These are phyloP conservation scores for Eutrigla gurnardus DNA, from an alignment of 2,797 vertebrate genomes.

Conservation along the genomic window DNA sequence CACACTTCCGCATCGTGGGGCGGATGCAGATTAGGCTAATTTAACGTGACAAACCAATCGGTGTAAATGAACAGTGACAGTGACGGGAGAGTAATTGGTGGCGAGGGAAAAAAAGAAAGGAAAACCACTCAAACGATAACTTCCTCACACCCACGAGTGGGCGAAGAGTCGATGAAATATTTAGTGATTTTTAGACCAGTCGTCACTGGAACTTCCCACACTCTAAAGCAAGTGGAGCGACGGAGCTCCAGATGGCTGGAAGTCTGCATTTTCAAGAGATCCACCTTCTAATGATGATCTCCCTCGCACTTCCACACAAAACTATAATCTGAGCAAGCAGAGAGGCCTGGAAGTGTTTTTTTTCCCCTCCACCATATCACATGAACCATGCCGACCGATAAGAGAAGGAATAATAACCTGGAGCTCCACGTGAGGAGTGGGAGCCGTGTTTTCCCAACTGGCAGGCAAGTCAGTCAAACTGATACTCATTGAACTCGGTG, in stretches of 20 bases:
- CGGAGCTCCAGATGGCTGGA: constrained; percentile 75
- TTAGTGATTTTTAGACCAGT: constrained; percentile 71
- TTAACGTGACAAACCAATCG: constrained; percentile 66
- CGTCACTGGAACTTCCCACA: constrained; percentile 74
- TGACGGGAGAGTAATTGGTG: constrained; percentile 58
- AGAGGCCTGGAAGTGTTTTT: constrained; percentile 42
- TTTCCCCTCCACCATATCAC: constrained; percentile 28
- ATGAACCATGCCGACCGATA: constrained; percentile 55
- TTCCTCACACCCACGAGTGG: constrained; percentile 67
- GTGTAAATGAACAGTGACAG: constrained; percentile 65
- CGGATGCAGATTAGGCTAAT: constrained; percentile 55
- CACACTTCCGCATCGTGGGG: constrained; percentile 35
- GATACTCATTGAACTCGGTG: constrained; percentile 34
- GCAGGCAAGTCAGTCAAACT: constrained; percentile 8
- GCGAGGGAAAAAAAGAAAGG: constrained; percentile 28
- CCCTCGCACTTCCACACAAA: constrained; percentile 52
- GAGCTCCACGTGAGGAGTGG: constrained; percentile 23
- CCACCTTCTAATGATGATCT: constrained; percentile 67
- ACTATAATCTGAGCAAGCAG: constrained; percentile 48
- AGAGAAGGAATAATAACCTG: constrained; percentile 56
- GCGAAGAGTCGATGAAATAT: constrained; percentile 68
- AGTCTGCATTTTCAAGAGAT: constrained; percentile 63
- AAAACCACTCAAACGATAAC: constrained; percentile 66
- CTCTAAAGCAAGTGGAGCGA: constrained; percentile 73
- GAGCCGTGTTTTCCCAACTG: constrained; percentile 5